Conservation (phyloP, 2,797 vertebrate genomes). For the Neostethus bicornis region DNA sequence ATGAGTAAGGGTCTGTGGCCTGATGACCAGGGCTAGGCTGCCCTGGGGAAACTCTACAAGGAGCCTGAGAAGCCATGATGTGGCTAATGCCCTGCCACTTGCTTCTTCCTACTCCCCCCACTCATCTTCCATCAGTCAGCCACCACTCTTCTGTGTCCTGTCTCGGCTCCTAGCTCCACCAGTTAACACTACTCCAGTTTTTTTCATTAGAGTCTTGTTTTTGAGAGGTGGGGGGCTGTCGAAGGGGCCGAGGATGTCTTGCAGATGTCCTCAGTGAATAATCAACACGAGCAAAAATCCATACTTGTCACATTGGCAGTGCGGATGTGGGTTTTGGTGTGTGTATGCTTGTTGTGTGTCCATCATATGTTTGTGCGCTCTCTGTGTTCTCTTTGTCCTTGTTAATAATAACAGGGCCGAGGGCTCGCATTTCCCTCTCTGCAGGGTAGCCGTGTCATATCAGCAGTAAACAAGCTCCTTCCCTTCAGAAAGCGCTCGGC, state of each 20-base stretch:
- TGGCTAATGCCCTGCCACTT: slow-evolving; percentile 83
- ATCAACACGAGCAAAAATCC: slow-evolving; percentile 79
- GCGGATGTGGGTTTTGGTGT: slow-evolving; percentile 39
- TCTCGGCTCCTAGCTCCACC: slow-evolving; percentile 59
- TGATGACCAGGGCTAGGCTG: slow-evolving; percentile 70
- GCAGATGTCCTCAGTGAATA: slow-evolving; percentile 84
- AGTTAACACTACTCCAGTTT: slow-evolving; percentile 62
- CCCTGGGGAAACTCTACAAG: slow-evolving; percentile 74
- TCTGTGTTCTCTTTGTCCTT: slow-evolving; percentile 86
- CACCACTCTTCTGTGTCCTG: slow-evolving; percentile 57
- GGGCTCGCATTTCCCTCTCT: slow-evolving; percentile 83
- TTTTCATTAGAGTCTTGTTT: slow-evolving; percentile 76
- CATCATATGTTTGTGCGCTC: slow-evolving; percentile 65
- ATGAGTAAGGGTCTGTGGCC: slow-evolving; percentile 75
- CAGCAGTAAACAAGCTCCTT: slow-evolving; percentile 86
- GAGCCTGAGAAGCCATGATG: slow-evolving; percentile 79
- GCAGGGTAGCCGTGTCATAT: slow-evolving; percentile 86
- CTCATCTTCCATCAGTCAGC: slow-evolving; percentile 58
- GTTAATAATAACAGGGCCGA: slow-evolving; percentile 89
- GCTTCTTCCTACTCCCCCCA: slow-evolving; percentile 38
- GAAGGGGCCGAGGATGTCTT: slow-evolving; percentile 70
- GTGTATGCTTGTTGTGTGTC: slow-evolving; percentile 50
- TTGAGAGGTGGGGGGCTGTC: slow-evolving; percentile 64
- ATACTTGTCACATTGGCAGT: slow-evolving; percentile 83
- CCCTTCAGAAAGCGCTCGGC: slow-evolving; percentile 77